Base-by-base conservation (phyloP, 1,140 invertebrate genomes). In the Brachystomella parvula region DNA sequence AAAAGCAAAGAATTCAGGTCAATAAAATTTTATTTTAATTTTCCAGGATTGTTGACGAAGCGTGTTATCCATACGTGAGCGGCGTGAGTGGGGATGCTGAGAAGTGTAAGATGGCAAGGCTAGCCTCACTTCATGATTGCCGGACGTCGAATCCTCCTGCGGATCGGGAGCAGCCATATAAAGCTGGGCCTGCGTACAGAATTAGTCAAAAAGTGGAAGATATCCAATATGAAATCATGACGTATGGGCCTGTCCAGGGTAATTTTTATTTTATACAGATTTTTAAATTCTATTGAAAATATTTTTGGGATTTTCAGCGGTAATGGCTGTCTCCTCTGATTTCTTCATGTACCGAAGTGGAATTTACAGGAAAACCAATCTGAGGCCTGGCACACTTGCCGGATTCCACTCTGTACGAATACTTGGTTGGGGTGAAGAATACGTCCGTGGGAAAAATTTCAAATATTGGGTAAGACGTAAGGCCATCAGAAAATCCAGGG, bases 211-310 rank as follows among this genome's bases (percentile, higher is more conserved):
- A 81, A 74, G 82, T 83, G 69, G 83, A 84, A 15, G 91, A 93
- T 75, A 96, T 97, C 66, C 94, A 92, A 90, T 84, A 87, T 68
- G 93, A 96, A 76, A 94, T 96, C 56, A 81, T 87, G 76, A 85
- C 84, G 26, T 94, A 91, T 53, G 94, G 94, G 65, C 93, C 94
- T n/a, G 91, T 96, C 0, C 94, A 96, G 86, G 90, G 90, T 92
- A 81, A 75, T 57, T 56, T 49, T 60, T 29, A 31, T 24, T 15
- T 30, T 39, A 62, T 19, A 39, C 6, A 31, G 24, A 59, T 28
- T 57, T 17, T 59, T 56, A 56, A 31, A 65, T n/a, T n/a, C n/a
- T n/a, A n/a, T n/a, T n/a, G n/a, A n/a, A n/a, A 39, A 12, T 53
- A 57, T 73, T 67, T 65, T 81, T n/a, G n/a, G n/a, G n/a, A n/a